phyloP scores from a whole-genome alignment of 2,888 invertebrate genomes.

The Eupithecia subfuscata region DNA sequence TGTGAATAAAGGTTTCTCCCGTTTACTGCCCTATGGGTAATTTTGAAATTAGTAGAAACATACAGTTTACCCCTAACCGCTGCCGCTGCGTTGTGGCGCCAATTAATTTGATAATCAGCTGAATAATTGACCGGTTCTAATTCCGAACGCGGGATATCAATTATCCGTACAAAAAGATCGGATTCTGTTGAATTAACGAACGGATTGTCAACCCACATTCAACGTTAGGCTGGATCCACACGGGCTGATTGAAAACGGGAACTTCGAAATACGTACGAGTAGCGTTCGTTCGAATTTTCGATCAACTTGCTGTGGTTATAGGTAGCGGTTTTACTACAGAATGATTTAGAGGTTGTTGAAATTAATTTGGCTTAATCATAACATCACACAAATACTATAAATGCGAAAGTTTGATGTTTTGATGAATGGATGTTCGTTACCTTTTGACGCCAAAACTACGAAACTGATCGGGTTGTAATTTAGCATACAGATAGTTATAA shows the following conservation, averaged over 20 bases:
- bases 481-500: too few species aligned
- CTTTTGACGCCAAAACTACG: too few species aligned
- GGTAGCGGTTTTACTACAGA: neutral
- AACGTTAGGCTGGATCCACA: slow-evolving; percentile 1
- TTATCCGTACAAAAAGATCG: slow-evolving; percentile 33
- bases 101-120: slow-evolving; percentile 6
- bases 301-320: neutral
- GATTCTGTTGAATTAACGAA: slow-evolving; percentile 46
- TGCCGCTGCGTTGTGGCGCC: neutral
- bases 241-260: neutral
- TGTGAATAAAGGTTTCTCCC: too few species aligned
- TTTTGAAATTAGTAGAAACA: slow-evolving; percentile 9
- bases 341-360: neutral
- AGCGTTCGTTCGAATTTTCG: neutral
- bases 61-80: neutral
- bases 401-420: too few species aligned
- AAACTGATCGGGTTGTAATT: too few species aligned
- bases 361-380: neutral
- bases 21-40: neutral
- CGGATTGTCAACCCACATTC: slow-evolving; percentile 44
- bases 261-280: neutral
- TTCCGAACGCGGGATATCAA: slow-evolving; percentile 34
- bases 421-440: too few species aligned
- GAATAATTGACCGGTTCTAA: slow-evolving; percentile 19
- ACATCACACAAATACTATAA: too few species aligned